Evolutionary conservation across 2,797 vertebrate genomes (phyloP), one percentile per base, ranked within the genome.

Genomic region (Lophius americanus): DNA sequence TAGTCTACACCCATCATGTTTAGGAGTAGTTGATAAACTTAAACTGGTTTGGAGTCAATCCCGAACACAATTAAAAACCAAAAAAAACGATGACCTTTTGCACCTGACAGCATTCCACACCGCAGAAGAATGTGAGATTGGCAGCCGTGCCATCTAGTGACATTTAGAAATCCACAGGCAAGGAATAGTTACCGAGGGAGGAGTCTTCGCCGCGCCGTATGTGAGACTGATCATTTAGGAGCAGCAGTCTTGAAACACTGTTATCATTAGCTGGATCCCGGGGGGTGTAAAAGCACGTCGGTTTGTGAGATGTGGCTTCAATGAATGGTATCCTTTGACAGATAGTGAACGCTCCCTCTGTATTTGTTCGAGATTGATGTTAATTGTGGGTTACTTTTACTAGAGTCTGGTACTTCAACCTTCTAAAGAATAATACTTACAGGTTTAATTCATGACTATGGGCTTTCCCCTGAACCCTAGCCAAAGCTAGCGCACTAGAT

Each of bases 111-210:
- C 23, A 23, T 23, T 23, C 23, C 23, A 23, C 23, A 23, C 23
- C 23, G 23, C 2, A 42, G 32, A 49, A 44, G 54, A 51, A 62
- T 74, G 54, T 55, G 64, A 53, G 51, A 52, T 65, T 51, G 78
- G 73, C 70, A 76, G 57, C 49, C 11, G 37, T 55, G 73, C 73
- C 70, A 60, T 63, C 62, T 52, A 50, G 65, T 60, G 66, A 75
- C 85, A 83, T 84, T 67, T 79, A 82, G 73, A 46, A 66, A 73
- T 63, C 66, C 55, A 68, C 52, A 6, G 55, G 59, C 44, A 67
- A 74, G 85, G 79, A 82, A 88, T 88, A 68, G 65, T 48, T 68
- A 56, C 4, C 79, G 75, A 77, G 72, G 76, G 70, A 69, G 68
- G 65, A 48, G 42, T 39, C 13, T 10, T 42, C 4, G 1, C 43